Evolutionary conservation across 2,888 invertebrate species (phyloP), one percentile per base, ranked within the genome.

Genomic region (Epinotia bilunana): DNA sequence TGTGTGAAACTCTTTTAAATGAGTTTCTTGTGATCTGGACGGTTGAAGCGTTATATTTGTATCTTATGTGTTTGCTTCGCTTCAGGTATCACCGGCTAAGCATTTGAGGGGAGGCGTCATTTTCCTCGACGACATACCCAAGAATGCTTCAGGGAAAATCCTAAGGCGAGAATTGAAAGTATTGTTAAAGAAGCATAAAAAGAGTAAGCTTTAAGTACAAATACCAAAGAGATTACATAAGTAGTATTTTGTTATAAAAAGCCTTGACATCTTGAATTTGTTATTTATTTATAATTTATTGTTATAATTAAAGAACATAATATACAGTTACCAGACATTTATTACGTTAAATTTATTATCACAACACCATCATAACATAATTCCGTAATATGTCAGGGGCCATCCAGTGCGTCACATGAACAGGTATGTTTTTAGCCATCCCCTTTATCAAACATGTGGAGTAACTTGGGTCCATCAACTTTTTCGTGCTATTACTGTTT

Each of bases 101-200:
- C 95, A 94, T 81, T 90, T 98, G 65, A 95, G 96, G 76, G 98
- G 97, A 18, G 97, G 97, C 6, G 96, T 97, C 2, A 90, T 94
- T 78, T 97, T 98, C 86, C 87, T 97, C 0, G 92, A 96, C n/a
- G 95, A 95, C 79, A 96, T 97, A 84, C 97, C 97, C 28, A 97
- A 96, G 87, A 97, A 96, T 81, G 95, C 96, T 0, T 96, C 96
- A 49, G 98, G 98, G 6, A 98, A 97, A 92, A 97, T 98, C 81
- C 90, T 98, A 57, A 93, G 97, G 77, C 94, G 96, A 73, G 91
- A 95, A 80, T 86, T 96, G 64, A 93, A 94, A 80, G 81, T 90
- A 81, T 82, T 95, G 60, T 74, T 77, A 71, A 86, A 88, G 77
- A 85, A 81, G 58, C 84, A 71, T 46, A 74, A 85, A 77, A 87